These are phyloP conservation scores for Mohoua ochrocephala DNA, from an alignment of 2,113 vertebrate species.

Conservation along the genomic window DNA sequence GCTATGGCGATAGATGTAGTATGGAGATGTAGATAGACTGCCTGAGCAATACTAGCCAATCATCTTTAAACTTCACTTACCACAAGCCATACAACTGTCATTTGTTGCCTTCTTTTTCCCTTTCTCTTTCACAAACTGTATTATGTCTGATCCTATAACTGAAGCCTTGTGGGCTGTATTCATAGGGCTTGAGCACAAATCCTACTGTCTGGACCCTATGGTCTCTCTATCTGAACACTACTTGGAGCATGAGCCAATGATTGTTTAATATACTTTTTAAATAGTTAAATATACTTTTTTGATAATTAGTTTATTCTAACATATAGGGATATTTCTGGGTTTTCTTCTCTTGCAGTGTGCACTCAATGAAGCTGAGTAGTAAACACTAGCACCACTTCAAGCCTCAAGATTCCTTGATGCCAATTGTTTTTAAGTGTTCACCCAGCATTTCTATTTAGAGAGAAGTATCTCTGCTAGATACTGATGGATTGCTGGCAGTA, in stretches of 20 bases:
- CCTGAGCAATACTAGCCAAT: not conserved
- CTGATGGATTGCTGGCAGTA: not conserved
- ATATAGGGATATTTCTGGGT: not conserved
- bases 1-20: conserved; percentile 34
- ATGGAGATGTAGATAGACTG: not conserved
- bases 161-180: not conserved
- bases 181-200: not conserved
- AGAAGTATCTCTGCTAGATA: not conserved
- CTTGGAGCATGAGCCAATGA: not conserved
- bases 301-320: not conserved
- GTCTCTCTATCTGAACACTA: not conserved
- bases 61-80: not conserved
- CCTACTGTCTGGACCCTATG: fast-evolving
- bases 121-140: not conserved
- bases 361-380: not conserved
- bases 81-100: not conserved
- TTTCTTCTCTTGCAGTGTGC: not conserved
- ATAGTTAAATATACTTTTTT: not conserved
- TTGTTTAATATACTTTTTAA: not conserved
- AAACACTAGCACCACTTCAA: not conserved
- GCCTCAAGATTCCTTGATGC: not conserved
- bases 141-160: not conserved
- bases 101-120: not conserved
- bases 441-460: not conserved
- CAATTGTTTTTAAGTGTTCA: not conserved